A percentile compares a stretch with the other conserved stretches of the same genome.
phyloP scores from a whole-genome alignment of 2,797 vertebrate species.

The Acrocephalus scirpaceus region DNA sequence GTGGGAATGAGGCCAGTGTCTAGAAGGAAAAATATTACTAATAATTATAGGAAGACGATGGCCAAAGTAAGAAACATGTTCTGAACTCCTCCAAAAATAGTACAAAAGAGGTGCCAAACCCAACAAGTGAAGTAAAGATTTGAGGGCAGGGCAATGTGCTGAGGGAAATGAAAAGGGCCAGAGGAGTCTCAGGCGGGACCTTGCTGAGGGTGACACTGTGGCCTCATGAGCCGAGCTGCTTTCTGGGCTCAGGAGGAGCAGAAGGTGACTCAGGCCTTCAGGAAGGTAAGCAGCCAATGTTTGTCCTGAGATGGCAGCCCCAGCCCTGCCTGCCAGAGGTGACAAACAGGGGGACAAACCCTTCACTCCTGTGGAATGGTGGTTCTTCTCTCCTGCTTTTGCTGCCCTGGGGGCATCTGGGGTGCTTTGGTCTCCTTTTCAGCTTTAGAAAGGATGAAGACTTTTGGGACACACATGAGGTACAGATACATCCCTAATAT shows the following conservation, averaged over 20 bases:
- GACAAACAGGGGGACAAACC: background rate
- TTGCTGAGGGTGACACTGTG: background rate
- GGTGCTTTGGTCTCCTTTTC: background rate
- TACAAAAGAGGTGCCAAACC: background rate
- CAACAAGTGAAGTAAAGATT: background rate
- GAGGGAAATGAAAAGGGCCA: background rate
- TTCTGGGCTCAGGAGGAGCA: background rate
- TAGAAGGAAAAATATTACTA: constrained; percentile 32
- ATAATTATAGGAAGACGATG: background rate
- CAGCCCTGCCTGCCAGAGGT: background rate
- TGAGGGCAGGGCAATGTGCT: background rate
- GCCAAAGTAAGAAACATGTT: background rate
- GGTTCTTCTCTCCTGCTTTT: background rate
- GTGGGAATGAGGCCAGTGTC: background rate
- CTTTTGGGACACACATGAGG: background rate
- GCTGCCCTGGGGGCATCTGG: background rate
- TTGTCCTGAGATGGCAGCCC: background rate
- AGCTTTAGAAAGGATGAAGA: background rate
- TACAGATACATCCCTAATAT: background rate
- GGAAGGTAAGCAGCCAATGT: background rate
- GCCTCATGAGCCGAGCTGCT: background rate
- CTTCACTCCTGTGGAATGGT: background rate
- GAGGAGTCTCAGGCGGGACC: background rate
- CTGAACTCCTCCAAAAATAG: background rate
- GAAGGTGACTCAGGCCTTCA: background rate